These are phyloP conservation scores for Papilio polytes DNA, from an alignment of 1,140 invertebrate genomes.

Conservation along the genomic window DNA sequence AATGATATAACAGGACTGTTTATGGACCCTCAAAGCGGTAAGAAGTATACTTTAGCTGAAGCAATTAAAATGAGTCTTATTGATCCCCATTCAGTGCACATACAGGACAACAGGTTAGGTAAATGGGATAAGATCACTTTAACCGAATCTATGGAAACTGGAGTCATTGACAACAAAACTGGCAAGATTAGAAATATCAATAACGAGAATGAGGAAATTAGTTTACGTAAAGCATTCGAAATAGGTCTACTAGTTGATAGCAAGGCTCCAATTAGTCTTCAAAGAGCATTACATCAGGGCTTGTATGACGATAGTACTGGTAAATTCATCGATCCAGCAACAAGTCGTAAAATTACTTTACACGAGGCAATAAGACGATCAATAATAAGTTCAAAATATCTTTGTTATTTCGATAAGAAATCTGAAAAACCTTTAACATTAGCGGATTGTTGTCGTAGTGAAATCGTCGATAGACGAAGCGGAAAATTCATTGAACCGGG, in stretches of 20 bases:
- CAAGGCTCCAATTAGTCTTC: slow-evolving; percentile 92
- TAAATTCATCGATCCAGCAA: slow-evolving; percentile 92
- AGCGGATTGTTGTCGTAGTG: slow-evolving; percentile 90
- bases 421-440: slow-evolving; percentile 88
- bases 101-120: slow-evolving; percentile 91
- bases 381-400: slow-evolving; percentile 90
- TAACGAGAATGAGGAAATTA: slow-evolving; percentile 87
- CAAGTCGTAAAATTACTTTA: slow-evolving; percentile 90
- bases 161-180: slow-evolving; percentile 89
- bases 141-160: slow-evolving; percentile 89
- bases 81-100: slow-evolving; percentile 92
- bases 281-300: slow-evolving; percentile 94
- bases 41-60: slow-evolving; percentile 89
- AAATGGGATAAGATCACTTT: slow-evolving; percentile 90
- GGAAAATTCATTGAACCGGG: slow-evolving; percentile 91
- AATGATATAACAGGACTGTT: slow-evolving; percentile 90
- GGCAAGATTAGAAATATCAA: slow-evolving; percentile 89
- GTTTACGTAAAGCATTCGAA: slow-evolving; percentile 92
- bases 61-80: slow-evolving; percentile 90
- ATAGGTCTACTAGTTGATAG: slow-evolving; percentile 91
- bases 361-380: slow-evolving; percentile 93
- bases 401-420: slow-evolving; percentile 92
- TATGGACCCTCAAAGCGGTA: slow-evolving; percentile 91
- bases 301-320: slow-evolving; percentile 92
- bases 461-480: slow-evolving; percentile 92